Base-by-base conservation (phyloP, 2,888 invertebrate species). In the Drosophila melanosoma region DNA sequence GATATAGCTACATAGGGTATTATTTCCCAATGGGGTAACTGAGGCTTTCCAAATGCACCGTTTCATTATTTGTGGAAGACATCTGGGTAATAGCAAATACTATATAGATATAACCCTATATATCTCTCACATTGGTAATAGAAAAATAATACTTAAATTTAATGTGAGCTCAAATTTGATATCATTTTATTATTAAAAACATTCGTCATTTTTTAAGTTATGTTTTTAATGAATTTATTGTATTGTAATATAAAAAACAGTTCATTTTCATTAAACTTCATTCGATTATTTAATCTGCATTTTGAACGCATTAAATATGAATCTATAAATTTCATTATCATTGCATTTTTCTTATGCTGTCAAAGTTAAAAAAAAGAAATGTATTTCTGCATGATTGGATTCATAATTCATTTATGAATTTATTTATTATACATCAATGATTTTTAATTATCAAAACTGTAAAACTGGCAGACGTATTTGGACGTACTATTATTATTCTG, bases 1-100 rank as follows among this genome's bases (percentile, higher is more conserved):
- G 36, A 56, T 60, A 60, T 60, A 75, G 59, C 64, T 61, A 33
- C 56, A 36, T 53, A 63, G 49, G 40, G 65, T 40, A 69, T 42
- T 10, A 29, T 3, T 35, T 8, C 35, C 38, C 33, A 32, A n/a
- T 35, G 38, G 45, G 67, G 59, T 29, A n/a, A 20, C 17, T 23
- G 0, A 17, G 65, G 10, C 35, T 12, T 0, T 0, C 1, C 0
- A 8, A 29, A 33, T 70, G 23, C 64, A 36, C 65, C 6, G 6
- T 6, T 0, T 6, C 5, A 29, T 6, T 60, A 20, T 4, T 15
- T 33, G 17, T 12, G 23, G 3, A 26, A 33, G 3, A 10, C 4
- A 10, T n/a, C 17, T 38, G 20, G 12, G 20, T 3, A 45, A 20
- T 11, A 20, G 3, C 45, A 7, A 7, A 2, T 3, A 2, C 0